phyloP scores from a whole-genome alignment of 2,113 vertebrate genomes.

The Lates calcarifer region DNA sequence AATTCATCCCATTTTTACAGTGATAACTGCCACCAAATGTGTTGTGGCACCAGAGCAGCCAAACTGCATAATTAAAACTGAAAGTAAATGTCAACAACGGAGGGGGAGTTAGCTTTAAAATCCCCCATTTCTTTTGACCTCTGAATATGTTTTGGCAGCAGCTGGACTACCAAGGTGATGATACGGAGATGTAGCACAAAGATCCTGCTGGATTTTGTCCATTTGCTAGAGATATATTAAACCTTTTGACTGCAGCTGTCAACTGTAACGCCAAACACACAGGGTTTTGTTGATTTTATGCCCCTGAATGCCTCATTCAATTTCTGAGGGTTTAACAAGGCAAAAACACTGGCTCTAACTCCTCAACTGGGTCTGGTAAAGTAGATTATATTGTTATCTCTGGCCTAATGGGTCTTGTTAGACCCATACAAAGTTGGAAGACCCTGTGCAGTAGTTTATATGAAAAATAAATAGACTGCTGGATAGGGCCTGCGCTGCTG shows the following conservation, averaged over 20 bases:
- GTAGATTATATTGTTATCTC: constrained; percentile 44
- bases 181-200: neutral
- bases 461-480: constrained; percentile 50
- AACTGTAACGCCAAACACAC: neutral
- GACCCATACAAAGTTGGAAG: constrained; percentile 37
- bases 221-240: constrained; percentile 14
- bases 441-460: constrained; percentile 36
- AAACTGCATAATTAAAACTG: constrained; percentile 26
- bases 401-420: constrained; percentile 36
- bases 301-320: constrained; percentile 37
- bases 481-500: constrained; percentile 16
- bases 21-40: neutral
- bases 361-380: constrained; percentile 41
- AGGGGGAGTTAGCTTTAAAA: constrained; percentile 1
- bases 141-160: neutral
- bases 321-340: constrained; percentile 41
- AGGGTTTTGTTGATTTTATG: constrained; percentile 21
- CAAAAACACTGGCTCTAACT: constrained; percentile 14
- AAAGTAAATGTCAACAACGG: constrained; percentile 32
- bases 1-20: constrained; percentile 14
- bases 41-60: constrained; percentile 16
- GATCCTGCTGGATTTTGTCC: neutral
- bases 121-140: neutral
- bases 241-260: constrained; percentile 24
- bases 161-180: neutral